Conservation (phyloP, 2,113 vertebrate species). For the Oncorhynchus tshawytscha region DNA sequence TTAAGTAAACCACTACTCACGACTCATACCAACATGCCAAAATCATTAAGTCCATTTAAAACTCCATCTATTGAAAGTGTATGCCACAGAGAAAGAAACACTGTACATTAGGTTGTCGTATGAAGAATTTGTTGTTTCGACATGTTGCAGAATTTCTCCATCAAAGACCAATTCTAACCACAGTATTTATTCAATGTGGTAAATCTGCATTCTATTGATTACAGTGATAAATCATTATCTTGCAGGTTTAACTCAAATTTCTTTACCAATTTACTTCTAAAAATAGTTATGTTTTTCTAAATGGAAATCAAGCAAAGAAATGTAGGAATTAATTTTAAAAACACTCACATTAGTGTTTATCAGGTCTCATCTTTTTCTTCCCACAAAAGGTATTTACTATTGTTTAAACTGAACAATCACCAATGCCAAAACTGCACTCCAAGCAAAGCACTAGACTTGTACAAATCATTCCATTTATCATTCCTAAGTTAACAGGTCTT, state of each 20-base stretch:
- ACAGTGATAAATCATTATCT: neutral
- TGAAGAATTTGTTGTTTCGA: neutral
- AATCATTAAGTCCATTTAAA: neutral
- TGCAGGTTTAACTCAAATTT: too few relatives aligned
- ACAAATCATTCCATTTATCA: slow-evolving; percentile 43
- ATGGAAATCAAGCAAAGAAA: neutral
- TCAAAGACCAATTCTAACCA: neutral
- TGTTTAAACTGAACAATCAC: slow-evolving; percentile 54
- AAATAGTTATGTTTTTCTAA: neutral
- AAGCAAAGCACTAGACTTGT: slow-evolving; percentile 47
- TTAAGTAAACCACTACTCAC: neutral
- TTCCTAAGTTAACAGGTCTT: too few relatives aligned
- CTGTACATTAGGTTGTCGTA: neutral
- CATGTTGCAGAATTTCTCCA: too few relatives aligned
- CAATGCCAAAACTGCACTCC: slow-evolving; percentile 40
- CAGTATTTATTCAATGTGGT: neutral
- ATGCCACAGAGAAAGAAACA: neutral
- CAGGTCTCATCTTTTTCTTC: slow-evolving; percentile 17
- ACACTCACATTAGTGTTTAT: slow-evolving; percentile 4
- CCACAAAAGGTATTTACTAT: slow-evolving; percentile 23
- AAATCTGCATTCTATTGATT: neutral
- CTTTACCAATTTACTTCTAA: too few relatives aligned
- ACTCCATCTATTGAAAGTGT: neutral
- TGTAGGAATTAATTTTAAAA: neutral
- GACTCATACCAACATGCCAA: neutral